Evolutionary conservation across 2,113 vertebrate genomes (phyloP).

Genomic region (Eretmochelys imbricata): DNA sequence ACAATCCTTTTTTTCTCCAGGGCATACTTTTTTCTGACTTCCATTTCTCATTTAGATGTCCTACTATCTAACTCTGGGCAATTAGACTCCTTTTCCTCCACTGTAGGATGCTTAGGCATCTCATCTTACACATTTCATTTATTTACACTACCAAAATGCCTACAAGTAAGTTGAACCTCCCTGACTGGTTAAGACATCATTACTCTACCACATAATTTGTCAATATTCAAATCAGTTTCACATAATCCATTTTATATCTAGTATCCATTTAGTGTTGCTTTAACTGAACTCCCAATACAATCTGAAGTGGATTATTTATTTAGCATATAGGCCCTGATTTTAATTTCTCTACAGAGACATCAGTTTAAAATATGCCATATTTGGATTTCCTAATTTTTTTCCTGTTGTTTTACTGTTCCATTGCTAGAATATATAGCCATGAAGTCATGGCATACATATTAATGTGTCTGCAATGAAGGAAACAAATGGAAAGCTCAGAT

Average conservation of each 20-base stretch:
- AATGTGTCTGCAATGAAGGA: background rate
- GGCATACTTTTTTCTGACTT: background rate
- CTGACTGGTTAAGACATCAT: background rate
- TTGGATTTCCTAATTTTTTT: slow-evolving; percentile 19
- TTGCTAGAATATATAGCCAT: slow-evolving; percentile 24
- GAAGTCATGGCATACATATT: slow-evolving; percentile 25
- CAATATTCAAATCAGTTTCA: background rate
- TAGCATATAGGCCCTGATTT: background rate
- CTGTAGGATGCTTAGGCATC: background rate
- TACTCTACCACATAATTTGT: background rate
- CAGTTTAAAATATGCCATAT: background rate
- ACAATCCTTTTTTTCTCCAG: background rate
- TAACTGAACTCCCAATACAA: background rate
- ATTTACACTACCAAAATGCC: background rate
- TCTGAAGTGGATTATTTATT: background rate
- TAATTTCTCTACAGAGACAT: slow-evolving; percentile 12
- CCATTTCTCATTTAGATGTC: background rate
- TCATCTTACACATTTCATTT: background rate
- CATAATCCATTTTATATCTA: background rate
- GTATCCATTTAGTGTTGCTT: background rate
- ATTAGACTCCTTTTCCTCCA: background rate
- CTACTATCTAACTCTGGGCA: background rate
- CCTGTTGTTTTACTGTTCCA: slow-evolving; percentile 30
- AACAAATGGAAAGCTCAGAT: slow-evolving; percentile 37
- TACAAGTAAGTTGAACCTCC: background rate